Evolutionary conservation across 2,888 invertebrate species (phyloP), one percentile per base, ranked within the genome.

Genomic region (Cremastinae sp.): DNA sequence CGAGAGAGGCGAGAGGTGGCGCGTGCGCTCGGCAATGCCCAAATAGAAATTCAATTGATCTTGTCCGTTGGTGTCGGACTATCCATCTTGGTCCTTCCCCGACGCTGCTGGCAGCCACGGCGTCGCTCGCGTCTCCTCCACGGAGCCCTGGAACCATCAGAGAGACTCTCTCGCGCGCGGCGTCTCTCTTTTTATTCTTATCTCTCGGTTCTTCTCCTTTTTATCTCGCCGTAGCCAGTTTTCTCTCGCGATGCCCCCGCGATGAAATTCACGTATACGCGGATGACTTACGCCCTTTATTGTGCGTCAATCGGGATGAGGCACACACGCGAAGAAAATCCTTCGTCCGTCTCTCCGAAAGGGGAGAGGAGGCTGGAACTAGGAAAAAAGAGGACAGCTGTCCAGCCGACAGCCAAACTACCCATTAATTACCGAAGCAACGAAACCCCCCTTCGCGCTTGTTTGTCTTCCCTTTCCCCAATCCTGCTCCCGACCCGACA

Each of bases 41-140:
- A 90, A 90, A 91, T 91, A 91, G 90, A 91, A 91, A 91, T 91
- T 91, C 91, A 91, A 91, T 92, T 91, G 91, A 91, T 91, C 91
- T 91, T 90, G 91, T 91, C 90, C 90, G 88, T 90, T 86, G 89
- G 89, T 89, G 90, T 89, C 84, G 87, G 89, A 88, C 90, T 86
- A 91, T 91, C 90, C 90, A 90, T 92, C 91, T 91, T 91, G 83
- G 73, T 86, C 84, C 85, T 88, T 86, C 86, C 28, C 70, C 91
- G 91, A 90, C 90, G 90, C 81, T 85, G 84, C 86, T 86, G 86
- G 85, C 75, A 72, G 76, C 76, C 73, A 51, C 76, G 73, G 76
- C 76, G 76, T 77, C 76, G 75, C 53, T 74, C 70, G 59, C 65
- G 53, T 73, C 73, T 59, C 45, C 5, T 51, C 65, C 79, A 41